A percentile compares a stretch with the other conserved stretches of the same genome.
Conservation (phyloP, 2,888 invertebrate genomes). For the Acanthosepion lycidas region DNA sequence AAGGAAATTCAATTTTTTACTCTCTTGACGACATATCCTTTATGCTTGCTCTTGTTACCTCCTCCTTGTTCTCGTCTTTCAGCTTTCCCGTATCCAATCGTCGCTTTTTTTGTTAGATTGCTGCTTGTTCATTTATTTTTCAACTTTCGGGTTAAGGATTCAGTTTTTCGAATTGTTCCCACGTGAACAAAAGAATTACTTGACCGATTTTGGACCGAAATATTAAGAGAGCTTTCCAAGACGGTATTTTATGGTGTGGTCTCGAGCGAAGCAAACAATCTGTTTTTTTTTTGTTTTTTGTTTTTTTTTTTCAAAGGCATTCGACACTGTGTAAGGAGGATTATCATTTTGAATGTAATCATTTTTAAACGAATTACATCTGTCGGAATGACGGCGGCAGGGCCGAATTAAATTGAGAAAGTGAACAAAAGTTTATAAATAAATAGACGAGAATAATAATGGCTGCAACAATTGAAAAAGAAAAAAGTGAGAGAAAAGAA, state of each 20-base stretch:
- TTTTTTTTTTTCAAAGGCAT: not conserved
- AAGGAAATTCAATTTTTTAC: no score
- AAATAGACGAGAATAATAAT: not conserved
- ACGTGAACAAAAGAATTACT: not conserved
- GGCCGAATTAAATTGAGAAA: not conserved
- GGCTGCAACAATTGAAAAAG: not conserved
- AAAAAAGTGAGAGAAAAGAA: not conserved
- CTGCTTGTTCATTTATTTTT: not conserved
- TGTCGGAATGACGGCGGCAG: not conserved
- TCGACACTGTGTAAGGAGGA: not conserved
- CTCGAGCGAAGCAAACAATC: not conserved
- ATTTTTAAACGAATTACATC: not conserved
- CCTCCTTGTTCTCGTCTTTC: not conserved
- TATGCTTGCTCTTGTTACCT: not conserved
- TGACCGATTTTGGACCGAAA: not conserved
- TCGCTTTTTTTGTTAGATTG: not conserved
- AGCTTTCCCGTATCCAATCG: not conserved
- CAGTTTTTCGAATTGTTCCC: conserved; percentile 12
- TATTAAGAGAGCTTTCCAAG: not conserved
- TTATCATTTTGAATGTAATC: not conserved
- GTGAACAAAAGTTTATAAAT: not conserved
- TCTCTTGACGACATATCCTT: no score
- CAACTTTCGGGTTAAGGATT: not conserved
- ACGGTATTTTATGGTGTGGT: not conserved
- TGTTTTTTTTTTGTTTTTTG: not conserved